Conservation (phyloP, 2,888 invertebrate genomes). For the Heteromyza rotundicornis region DNA sequence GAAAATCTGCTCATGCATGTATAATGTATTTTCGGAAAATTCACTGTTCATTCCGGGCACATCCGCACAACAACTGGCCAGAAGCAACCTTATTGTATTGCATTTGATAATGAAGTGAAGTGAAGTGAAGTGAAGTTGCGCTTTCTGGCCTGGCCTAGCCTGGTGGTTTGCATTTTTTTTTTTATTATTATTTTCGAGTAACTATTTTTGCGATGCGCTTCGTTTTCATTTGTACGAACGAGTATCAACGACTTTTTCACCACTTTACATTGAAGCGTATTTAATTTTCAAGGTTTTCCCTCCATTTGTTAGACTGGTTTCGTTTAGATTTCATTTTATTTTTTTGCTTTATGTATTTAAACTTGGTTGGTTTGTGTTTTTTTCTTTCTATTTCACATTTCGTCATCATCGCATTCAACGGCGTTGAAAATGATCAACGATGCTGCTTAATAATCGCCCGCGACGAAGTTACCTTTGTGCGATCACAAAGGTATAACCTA, state of each 20-base stretch:
- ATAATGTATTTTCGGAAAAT: too few species aligned
- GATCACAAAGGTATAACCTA: not conserved
- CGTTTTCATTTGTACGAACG: not conserved
- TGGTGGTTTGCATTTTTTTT: too few species aligned
- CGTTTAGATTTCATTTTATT: constrained; percentile 2
- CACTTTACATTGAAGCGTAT: constrained; percentile 4
- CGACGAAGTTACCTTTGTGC: constrained; percentile 9
- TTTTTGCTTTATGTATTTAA: not conserved
- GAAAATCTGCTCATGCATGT: constrained; percentile 1
- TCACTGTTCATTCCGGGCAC: too few species aligned
- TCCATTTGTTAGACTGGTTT: constrained; percentile 14
- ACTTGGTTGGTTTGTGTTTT: too few species aligned
- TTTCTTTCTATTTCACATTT: constrained; percentile 16
- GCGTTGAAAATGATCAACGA: not conserved
- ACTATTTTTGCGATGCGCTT: too few species aligned
- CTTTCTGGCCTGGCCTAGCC: too few species aligned
- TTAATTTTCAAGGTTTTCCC: constrained; percentile 23
- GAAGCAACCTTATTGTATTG: too few species aligned
- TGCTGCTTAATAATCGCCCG: not conserved
- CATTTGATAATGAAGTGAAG: too few species aligned
- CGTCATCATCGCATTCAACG: constrained; percentile 12
- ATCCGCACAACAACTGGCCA: too few species aligned
- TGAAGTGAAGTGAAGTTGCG: too few species aligned
- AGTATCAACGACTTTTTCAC: not conserved
- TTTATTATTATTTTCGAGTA: too few species aligned